phyloP scores from a whole-genome alignment of 2,113 vertebrate species.

The Poeciliopsis prolifica region DNA sequence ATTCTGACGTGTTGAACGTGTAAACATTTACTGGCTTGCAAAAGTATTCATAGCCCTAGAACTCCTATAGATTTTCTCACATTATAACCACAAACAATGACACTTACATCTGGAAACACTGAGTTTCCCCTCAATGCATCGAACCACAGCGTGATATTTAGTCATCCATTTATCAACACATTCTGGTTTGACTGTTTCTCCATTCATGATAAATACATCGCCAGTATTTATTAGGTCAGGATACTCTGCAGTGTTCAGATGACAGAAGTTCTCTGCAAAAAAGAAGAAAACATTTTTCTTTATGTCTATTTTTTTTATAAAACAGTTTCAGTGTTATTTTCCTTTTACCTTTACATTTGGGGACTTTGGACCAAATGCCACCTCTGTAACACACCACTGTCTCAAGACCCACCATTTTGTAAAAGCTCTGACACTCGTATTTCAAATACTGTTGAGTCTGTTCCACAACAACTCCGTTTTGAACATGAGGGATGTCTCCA shows the following conservation, averaged over 20 bases:
- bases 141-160: accelerated
- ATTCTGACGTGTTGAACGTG: too few species aligned
- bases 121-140: accelerated
- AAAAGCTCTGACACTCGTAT: neutral
- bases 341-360: slow-evolving; percentile 45
- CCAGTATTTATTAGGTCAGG: accelerated
- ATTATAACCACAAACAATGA: neutral
- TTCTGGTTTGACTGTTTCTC: accelerated
- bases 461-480: neutral
- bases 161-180: accelerated
- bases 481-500: accelerated
- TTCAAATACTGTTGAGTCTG: accelerated
- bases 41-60: too few species aligned
- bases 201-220: neutral
- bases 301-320: neutral
- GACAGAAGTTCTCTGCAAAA: slow-evolving; percentile 12
- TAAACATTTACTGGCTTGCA: too few species aligned
- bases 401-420: slow-evolving; percentile 17
- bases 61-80: too few species aligned
- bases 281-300: neutral
- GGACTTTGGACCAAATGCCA: slow-evolving; percentile 11
- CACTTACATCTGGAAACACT: neutral
- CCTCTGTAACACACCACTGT: slow-evolving; percentile 17
- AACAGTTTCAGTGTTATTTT: neutral
- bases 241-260: accelerated